Base-by-base conservation (phyloP, 2,113 vertebrate species). In the Cygnus buccinator region DNA sequence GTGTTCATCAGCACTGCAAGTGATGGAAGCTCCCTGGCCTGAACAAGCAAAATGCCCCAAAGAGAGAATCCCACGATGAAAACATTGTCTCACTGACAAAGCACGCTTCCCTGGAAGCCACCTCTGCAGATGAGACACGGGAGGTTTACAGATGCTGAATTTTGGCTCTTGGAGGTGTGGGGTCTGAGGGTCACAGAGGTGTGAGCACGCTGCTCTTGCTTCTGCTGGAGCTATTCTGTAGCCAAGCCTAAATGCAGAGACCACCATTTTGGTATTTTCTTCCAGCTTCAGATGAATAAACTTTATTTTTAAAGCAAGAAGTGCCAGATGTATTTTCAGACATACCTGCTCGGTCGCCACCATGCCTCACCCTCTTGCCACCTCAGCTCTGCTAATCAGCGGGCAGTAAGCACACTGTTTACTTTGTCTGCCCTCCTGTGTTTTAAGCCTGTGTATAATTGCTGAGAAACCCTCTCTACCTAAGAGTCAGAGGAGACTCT, bases 391-490 rank as follows among this genome's bases (percentile, higher is more conserved):
- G 29, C 78, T 65, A 23, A 16, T 20, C 62, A 37, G 37, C 0
- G 0, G 11, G 77, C 4, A 3, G 48, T 21, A 62, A 79, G 68
- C 52, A 14, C 48, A n/a, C 68, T 67, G 41, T 57, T 88, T 75
- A 52, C 71, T 88, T 88, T 73, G 31, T 61, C 84, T 84, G 35
- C 73, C 61, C 35, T 15, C 41, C 35, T 26, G n/a, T 67, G 33
- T 55, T 79, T 93, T 58, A 67, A 94, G 70, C 68, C 59, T 43
- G 23, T 20, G 25, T 50, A 28, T 93, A 91, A 95, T 79, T 93
- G 63, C 29, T 43, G 70, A 83, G 92, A 91, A 92, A 76, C 52
- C 68, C 50, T 43, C 78, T 52, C 61, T 74, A 44, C 50, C 73
- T 71, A 85, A 70, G 41, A 94, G 89, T 66, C 88, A 70, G 84